Conservation (phyloP, 2,888 invertebrate genomes). For the Chelonus formosanus region DNA sequence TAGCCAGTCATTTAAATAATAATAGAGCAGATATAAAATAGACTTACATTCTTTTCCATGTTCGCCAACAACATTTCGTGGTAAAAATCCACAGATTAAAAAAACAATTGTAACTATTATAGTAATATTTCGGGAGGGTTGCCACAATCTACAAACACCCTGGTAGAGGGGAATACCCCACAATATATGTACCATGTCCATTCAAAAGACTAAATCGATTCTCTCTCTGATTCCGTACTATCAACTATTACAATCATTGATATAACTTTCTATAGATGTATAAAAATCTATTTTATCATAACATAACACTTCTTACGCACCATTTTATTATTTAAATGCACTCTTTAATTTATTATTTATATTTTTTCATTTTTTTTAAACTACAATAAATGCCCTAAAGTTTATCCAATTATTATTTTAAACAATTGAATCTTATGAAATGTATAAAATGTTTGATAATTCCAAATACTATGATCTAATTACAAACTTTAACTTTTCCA, state of each 20-base stretch:
- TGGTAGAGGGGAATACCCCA: background rate
- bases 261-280: background rate
- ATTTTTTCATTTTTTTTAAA: background rate
- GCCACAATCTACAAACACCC: background rate
- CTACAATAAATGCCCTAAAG: background rate
- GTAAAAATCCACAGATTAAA: constrained; percentile 2
- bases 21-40: background rate
- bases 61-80: constrained; percentile 11
- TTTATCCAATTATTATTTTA: too few relatives aligned
- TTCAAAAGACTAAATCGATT: background rate
- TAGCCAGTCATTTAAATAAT: background rate
- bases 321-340: background rate
- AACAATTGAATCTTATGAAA: too few relatives aligned
- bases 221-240: background rate
- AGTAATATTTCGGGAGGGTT: background rate
- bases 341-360: background rate
- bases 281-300: too few relatives aligned
- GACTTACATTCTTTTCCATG: constrained; percentile 22
- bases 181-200: constrained; percentile 4
- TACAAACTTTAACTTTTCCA: too few relatives aligned
- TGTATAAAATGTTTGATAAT: too few relatives aligned
- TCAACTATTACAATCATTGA: background rate
- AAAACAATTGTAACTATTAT: background rate
- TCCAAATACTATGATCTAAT: too few relatives aligned
- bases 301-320: too few relatives aligned